Evolutionary conservation across 1,140 invertebrate species (phyloP), one percentile per base, ranked within the genome.

Genomic region (Grapholita molesta): DNA sequence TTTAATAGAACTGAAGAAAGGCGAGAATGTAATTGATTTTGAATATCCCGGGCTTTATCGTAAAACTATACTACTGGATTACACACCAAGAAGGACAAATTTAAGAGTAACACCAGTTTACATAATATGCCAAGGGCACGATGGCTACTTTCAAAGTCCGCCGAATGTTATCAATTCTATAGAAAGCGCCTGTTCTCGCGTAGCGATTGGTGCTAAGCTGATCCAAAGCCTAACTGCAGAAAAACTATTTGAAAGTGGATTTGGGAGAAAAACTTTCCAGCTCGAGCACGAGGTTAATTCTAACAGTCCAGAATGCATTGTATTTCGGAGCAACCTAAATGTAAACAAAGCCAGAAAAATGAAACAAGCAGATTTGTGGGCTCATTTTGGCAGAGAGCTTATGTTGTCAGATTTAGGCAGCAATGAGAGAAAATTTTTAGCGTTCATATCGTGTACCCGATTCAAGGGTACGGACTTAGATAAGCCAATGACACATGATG

Each of bases 221-320:
- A 94, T 98, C 53, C 98, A 99, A 90, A 95, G 95, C 70, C 92
- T 99, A 71, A 96, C 96, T 71, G 97, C 97, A 0, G 97, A 98
- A 85, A 98, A 98, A 83, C 88, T 99, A n/a, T 93, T 94, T 67
- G 96, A 98, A 82, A 94, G 95, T 66, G 96, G 96, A 18, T 94
- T 96, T 57, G 94, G 94, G 3, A 93, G 96, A 66, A 95, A 96
- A 91, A 97, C 97, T 1, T 99, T 99, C 86, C 94, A 95, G 78
- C 80, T 99, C 11, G 95, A 95, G 78, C 88, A 93, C 65, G 94
- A 95, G 80, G 80, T 95, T 2, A 92, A 94, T 75, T 76, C 80
- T 11, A 92, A 93, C 78, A 92, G 93, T 78, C 89, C 93, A 15
- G 92, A 94, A 83, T 95, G 94, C 91, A 93, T 94, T 74, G 91